These are phyloP conservation scores for Mastigias papua DNA, from an alignment of 30 jellyfish, hydroid and myxozoan genomes.

Conservation along the genomic window DNA sequence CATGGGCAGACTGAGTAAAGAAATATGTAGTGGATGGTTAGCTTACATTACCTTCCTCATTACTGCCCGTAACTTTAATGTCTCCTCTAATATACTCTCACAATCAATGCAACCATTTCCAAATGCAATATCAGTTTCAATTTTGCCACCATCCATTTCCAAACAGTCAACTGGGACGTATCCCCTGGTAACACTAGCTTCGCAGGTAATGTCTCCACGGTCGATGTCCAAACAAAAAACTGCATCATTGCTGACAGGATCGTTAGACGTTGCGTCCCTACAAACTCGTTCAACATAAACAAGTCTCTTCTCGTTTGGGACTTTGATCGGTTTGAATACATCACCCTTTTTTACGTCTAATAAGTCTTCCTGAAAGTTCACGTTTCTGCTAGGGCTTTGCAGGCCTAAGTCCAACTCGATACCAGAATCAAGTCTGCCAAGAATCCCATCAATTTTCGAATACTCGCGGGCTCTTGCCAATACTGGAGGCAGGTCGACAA, in stretches of 20 bases:
- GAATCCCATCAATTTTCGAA: constrained; percentile 10
- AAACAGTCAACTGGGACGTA: constrained; percentile 59
- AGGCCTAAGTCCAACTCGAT: constrained; percentile 70
- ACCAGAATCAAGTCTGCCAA: constrained; percentile 74
- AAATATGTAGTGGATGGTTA: too few relatives aligned
- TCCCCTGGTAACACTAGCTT: constrained; percentile 48
- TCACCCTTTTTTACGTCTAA: constrained; percentile 62
- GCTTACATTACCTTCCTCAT: constrained; percentile 44
- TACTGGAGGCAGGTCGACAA: constrained; percentile 32
- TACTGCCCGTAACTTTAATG: constrained; percentile 1
- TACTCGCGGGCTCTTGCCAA: constrained; percentile 63
- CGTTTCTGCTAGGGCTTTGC: constrained; percentile 13
- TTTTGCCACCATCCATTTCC: constrained; percentile 10
- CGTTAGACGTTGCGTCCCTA: constrained; percentile 16
- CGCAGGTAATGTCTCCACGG: not conserved
- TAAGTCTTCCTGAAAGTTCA: constrained; percentile 29
- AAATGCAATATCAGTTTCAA: not conserved
- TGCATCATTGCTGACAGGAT: constrained; percentile 26
- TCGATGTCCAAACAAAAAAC: constrained; percentile 55
- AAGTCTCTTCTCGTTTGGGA: constrained; percentile 69
- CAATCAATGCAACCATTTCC: constrained; percentile 17
- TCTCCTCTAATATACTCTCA: constrained; percentile 9
- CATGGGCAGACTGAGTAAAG: too few relatives aligned
- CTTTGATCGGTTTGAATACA: constrained; percentile 41
- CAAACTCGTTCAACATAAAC: constrained; percentile 59